These are phyloP conservation scores for Eugnorisma glareosa DNA, from an alignment of 2,888 invertebrate genomes.

Conservation along the genomic window DNA sequence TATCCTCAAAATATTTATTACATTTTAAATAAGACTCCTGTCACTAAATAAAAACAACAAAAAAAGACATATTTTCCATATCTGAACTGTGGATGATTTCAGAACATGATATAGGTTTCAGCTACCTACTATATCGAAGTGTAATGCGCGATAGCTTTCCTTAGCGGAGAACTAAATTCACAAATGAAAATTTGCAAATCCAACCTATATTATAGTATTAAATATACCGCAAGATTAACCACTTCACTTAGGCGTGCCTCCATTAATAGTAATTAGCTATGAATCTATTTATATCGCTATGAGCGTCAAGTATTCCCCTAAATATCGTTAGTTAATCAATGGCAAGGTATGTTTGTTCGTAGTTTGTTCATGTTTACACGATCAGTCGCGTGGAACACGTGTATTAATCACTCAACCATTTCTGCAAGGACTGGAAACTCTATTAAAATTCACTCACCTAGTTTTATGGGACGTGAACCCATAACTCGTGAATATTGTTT, in stretches of 20 bases:
- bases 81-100: neutral
- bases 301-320: neutral
- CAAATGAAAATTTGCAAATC: neutral
- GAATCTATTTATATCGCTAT: conserved; percentile 3
- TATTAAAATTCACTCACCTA: conserved; percentile 56
- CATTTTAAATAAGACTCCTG: neutral
- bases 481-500: conserved; percentile 52
- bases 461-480: conserved; percentile 42
- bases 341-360: neutral
- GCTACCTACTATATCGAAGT: neutral
- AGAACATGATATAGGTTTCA: neutral
- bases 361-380: conserved; percentile 38
- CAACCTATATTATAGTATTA: too few relatives aligned
- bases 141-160: neutral
- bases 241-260: neutral
- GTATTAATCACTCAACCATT: conserved; percentile 56
- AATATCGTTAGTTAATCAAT: conserved; percentile 3
- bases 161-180: neutral
- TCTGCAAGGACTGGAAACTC: conserved; percentile 51
- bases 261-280: conserved; percentile 10
- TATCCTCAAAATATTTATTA: neutral
- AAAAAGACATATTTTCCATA: too few relatives aligned
- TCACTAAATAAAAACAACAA: neutral
- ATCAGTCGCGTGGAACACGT: conserved; percentile 45
- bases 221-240: neutral